phyloP scores from a whole-genome alignment of 2,888 invertebrate species.

The Therioaphis trifolii region DNA sequence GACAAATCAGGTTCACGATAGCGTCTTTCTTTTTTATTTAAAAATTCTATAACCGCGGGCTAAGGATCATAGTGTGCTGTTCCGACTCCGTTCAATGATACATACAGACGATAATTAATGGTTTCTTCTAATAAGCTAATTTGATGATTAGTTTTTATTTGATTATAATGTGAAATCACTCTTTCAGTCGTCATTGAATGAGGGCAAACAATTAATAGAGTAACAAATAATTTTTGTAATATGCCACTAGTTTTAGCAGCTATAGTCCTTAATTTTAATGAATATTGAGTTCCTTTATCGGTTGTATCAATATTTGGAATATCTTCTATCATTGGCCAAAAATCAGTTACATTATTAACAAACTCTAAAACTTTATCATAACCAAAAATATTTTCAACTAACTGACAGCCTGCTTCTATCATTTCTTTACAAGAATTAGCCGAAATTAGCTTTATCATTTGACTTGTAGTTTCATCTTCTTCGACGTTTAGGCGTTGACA shows the following conservation, averaged over 20 bases:
- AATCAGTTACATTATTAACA: constrained; percentile 18
- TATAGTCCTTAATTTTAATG: constrained; percentile 9
- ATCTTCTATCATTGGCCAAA: neutral
- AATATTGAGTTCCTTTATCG: neutral
- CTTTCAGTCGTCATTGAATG: neutral
- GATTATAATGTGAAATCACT: constrained; percentile 23
- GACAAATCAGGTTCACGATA: no score
- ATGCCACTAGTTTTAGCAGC: neutral
- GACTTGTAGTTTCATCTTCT: neutral
- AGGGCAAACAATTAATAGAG: neutral
- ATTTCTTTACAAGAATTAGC: constrained; percentile 16
- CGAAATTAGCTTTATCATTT: neutral
- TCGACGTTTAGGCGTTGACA: neutral
- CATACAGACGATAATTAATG: neutral
- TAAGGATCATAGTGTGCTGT: neutral
- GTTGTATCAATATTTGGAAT: neutral
- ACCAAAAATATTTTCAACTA: constrained; percentile 9
- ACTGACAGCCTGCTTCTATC: neutral
- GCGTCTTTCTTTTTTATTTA: no score
- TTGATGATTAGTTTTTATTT: constrained; percentile 12
- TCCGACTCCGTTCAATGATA: neutral
- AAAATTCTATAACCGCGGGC: no score
- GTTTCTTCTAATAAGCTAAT: constrained; percentile 6
- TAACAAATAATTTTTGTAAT: constrained; percentile 12
- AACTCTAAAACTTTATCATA: neutral